A percentile compares a stretch with the other conserved stretches of the same genome.
phyloP scores from a whole-genome alignment of 2,113 vertebrate genomes.

The Stomatorhinus ivindoensis region DNA sequence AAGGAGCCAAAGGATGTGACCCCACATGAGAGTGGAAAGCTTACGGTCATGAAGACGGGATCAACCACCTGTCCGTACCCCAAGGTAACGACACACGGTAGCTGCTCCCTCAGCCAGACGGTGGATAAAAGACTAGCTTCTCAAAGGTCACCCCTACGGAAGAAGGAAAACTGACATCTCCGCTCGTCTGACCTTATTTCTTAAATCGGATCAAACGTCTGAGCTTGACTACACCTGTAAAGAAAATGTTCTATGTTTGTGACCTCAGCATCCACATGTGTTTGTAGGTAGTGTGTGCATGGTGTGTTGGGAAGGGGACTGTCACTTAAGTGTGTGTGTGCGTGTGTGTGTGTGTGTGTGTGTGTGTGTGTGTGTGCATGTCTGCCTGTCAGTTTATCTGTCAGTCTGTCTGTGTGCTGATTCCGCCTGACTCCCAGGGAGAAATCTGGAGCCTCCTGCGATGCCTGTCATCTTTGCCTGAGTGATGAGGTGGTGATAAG shows the following conservation, averaged over 20 bases:
- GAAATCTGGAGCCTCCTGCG: slow-evolving; percentile 36
- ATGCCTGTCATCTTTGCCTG: slow-evolving; percentile 35
- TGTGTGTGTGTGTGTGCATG: neutral
- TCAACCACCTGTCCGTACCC: neutral
- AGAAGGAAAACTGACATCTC: neutral
- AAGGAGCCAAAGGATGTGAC: neutral
- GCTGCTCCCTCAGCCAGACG: neutral
- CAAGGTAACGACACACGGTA: neutral
- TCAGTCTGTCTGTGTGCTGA: slow-evolving; percentile 17
- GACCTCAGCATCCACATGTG: neutral
- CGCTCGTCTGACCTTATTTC: neutral
- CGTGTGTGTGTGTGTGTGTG: neutral
- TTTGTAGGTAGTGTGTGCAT: slow-evolving; percentile 13
- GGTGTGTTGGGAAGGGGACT: neutral
- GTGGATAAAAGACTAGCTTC: neutral
- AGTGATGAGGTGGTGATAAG: slow-evolving; percentile 55
- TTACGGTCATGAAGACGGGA: neutral
- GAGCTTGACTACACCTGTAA: neutral
- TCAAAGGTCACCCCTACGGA: neutral
- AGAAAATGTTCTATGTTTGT: neutral
- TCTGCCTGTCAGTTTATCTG: neutral
- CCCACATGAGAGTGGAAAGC: neutral
- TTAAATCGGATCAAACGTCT: neutral
- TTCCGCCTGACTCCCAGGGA: slow-evolving; percentile 16
- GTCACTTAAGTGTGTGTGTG: slow-evolving; percentile 15